phyloP scores from a whole-genome alignment of 2,888 invertebrate genomes.

The Rutpela maculata region DNA sequence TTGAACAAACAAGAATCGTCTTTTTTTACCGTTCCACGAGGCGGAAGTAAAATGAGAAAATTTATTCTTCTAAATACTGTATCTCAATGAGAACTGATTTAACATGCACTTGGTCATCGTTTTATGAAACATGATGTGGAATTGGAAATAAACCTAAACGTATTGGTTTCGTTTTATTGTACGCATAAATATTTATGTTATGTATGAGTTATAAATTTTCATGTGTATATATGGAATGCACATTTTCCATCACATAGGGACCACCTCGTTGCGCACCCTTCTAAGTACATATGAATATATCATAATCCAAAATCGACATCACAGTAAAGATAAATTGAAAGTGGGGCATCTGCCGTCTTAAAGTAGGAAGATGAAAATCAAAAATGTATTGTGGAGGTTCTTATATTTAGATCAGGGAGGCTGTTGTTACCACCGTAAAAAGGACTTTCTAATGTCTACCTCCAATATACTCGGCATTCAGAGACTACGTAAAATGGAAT shows the following conservation, averaged over 20 bases:
- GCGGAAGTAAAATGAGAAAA: no score
- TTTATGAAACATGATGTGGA: constrained; percentile 6
- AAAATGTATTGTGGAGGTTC: background rate
- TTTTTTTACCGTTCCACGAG: no score
- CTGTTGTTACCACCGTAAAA: background rate
- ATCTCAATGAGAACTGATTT: background rate
- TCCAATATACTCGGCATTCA: background rate
- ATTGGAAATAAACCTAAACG: constrained; percentile 1
- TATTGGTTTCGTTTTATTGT: constrained; percentile 27
- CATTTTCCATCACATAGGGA: constrained; percentile 34
- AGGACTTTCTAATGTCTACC: background rate
- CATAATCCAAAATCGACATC: constrained; percentile 42
- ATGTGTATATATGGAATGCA: constrained; percentile 39
- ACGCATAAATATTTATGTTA: constrained; percentile 20
- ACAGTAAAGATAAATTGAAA: constrained; percentile 25
- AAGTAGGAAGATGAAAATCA: constrained; percentile 12
- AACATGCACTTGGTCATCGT: background rate
- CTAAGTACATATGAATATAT: constrained; percentile 42
- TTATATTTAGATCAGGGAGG: background rate
- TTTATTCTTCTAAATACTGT: no score
- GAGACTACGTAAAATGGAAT: background rate
- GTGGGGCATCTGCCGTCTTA: constrained; percentile 12
- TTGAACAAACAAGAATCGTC: no score
- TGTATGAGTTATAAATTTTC: constrained; percentile 25
- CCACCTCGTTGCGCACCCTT: constrained; percentile 24